Base-by-base conservation (phyloP, 1,140 invertebrate genomes). In the Rhyacophila brunnea region DNA sequence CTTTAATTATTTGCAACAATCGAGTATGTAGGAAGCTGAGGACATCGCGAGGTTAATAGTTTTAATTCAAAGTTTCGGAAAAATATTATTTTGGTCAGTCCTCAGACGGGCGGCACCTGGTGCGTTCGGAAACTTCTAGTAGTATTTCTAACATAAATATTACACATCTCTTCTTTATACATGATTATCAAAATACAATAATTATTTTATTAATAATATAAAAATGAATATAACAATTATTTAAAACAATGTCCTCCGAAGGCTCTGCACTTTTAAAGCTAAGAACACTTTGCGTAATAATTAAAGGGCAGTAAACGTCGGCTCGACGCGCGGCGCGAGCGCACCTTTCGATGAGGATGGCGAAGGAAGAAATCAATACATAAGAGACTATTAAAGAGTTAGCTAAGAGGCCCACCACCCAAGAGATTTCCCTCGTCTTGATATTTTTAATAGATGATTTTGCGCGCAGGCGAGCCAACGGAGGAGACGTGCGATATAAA, bases 401-500 rank as follows among this genome's bases (percentile, higher is more conserved):
- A 58, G 47, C 40, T 58, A 51, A 45, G 48, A 51, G 58, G 47
- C 54, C 62, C 62, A 46, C 49, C 62, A 65, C 62, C 62, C 35
- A 57, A 60, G 54, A 60, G 47, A 64, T 50, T 60, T 52, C 58
- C 62, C 62, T 60, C 54, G 50, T 43, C 42, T 58, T 18, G 23
- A 58, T 53, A 43, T 35, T 46, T 34, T 23, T 13, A 49, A 13
- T 40, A 35, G 14, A n/a, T 11, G 1, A 7, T 53, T 38, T 57
- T 18, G 47, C 36, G 49, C 47, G 17, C 19, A n/a, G 32, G 15
- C n/a, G 51, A 60, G 74, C 73, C 72, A 73, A 71, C 72, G 74
- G 73, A 76, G 74, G 74, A 76, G 74, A 72, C 73, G 73, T 72
- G 23, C 68, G 67, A 68, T 69, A 67, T 17, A 35, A 58, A 53